phyloP scores from a whole-genome alignment of 2,113 vertebrate species.

The Apus apus region DNA sequence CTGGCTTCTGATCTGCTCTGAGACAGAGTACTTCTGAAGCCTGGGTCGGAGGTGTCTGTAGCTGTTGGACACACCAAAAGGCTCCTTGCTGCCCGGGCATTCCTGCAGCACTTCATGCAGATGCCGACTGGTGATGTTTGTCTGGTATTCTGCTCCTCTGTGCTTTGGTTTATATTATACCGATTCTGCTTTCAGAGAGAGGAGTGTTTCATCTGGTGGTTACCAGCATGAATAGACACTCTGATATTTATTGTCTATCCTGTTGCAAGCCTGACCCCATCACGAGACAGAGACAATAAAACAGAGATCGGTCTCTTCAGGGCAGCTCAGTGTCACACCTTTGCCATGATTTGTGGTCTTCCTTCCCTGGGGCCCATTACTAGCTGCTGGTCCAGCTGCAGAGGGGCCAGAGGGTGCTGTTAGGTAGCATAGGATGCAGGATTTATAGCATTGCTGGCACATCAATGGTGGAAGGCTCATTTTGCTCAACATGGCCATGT shows the following conservation, averaged over 20 bases:
- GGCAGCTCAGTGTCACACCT: neutral
- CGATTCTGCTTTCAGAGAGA: neutral
- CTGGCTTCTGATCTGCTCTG: neutral
- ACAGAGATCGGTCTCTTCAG: neutral
- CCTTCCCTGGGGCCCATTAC: neutral
- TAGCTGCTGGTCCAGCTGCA: neutral
- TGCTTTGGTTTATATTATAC: neutral
- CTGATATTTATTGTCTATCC: constrained; percentile 17
- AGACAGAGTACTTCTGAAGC: neutral
- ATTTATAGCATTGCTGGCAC: neutral
- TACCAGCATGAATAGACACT: neutral
- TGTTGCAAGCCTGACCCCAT: neutral
- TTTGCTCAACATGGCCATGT: neutral
- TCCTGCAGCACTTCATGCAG: neutral
- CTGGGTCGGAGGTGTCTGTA: neutral
- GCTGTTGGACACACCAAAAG: neutral
- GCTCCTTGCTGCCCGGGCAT: neutral
- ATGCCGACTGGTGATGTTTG: neutral
- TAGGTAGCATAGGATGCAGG: neutral
- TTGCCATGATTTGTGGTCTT: neutral
- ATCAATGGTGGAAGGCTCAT: neutral
- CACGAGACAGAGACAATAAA: neutral
- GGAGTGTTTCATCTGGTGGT: neutral
- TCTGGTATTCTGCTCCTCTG: neutral
- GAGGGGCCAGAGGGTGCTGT: fast-evolving